Evolutionary conservation across 2,797 vertebrate species (phyloP).

Genomic region (Chaunax sp.): DNA sequence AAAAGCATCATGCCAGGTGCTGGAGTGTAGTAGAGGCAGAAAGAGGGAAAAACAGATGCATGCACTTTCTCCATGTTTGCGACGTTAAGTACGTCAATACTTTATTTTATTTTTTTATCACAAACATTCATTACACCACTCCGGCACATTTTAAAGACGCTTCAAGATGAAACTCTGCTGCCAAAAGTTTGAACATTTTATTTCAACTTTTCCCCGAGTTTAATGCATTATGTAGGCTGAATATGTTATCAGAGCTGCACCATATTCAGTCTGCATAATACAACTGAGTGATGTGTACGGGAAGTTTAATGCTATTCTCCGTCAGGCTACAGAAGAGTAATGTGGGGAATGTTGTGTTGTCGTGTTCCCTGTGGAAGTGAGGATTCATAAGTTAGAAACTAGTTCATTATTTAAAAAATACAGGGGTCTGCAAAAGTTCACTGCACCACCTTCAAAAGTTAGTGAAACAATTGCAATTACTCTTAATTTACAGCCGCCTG

Average conservation of each 20-base stretch:
- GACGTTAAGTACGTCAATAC: constrained; percentile 15
- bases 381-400: background rate
- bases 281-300: background rate
- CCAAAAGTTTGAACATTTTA: constrained; percentile 1
- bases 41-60: too few relatives aligned
- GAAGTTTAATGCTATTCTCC: background rate
- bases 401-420: background rate
- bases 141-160: background rate
- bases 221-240: constrained; percentile 14
- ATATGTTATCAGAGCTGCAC: background rate
- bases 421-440: background rate
- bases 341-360: background rate
- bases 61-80: constrained; percentile 2
- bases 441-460: background rate
- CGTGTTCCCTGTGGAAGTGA: background rate
- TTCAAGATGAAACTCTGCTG: constrained; percentile 6
- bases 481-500: too few relatives aligned
- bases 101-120: background rate
- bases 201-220: constrained; percentile 1
- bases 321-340: background rate
- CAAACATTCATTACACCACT: constrained; percentile 3
- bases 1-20: constrained; percentile 1
- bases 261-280: constrained; percentile 17
- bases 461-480: background rate
- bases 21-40: background rate